Evolutionary conservation across 2,797 vertebrate species (phyloP), one percentile per base, ranked within the genome.

Genomic region (Anolis apletophallus): DNA sequence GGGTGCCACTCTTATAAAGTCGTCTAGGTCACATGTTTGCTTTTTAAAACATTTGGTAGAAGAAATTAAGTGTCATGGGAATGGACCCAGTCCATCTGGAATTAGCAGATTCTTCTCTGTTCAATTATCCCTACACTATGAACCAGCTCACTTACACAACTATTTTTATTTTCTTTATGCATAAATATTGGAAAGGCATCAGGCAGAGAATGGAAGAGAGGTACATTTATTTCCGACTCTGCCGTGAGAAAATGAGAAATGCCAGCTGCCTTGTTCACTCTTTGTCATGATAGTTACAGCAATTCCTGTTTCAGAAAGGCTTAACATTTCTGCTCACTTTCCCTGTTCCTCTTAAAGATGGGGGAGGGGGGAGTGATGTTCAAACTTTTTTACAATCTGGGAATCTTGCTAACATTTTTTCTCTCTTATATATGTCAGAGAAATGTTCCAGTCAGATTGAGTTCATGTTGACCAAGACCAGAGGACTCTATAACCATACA

Each of bases 21-120:
- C 95, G 94, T 96, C 95, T 96, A 96, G 96, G 96, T 97, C 95
- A 96, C 96, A 94, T 96, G 95, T 96, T 97, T 97, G 94, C 96
- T 96, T 97, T 97, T 95, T 0, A n/a, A 96, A 97, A 95, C 96
- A 96, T 97, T 97, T 97, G 96, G 96, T 96, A 95, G 64, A 69
- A 80, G 95, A 94, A 96, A 95, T 95, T 94, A 93, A 95, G 95
- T 95, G 95, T 94, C 95, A 92, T 94, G 96, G 95, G 96, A 96
- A 93, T 95, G 90, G 91, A 95, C 95, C 95, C 94, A 93, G 92
- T 96, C 96, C 96, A 96, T 96, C 96, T 96, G 96, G 95, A 96
- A 95, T 94, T 96, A 93, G 94, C 95, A 95, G 95, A 96, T 93
- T 95, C 95, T 73, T 96, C 93, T 94, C 95, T 93, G 89, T 95